Conservation (phyloP, 1,140 invertebrate species). For the Lasaia peninsularis region DNA sequence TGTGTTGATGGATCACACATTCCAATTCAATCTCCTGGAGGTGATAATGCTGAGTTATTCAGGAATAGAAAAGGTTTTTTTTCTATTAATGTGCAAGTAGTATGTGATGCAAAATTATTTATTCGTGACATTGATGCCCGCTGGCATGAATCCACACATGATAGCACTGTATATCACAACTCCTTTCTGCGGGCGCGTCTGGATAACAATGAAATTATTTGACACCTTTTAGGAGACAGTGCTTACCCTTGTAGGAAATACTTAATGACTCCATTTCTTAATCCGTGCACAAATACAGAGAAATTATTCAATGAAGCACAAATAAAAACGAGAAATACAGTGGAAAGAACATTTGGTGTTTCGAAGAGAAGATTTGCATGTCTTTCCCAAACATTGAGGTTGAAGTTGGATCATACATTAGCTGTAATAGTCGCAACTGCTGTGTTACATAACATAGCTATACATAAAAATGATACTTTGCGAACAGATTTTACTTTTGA, state of each 20-base stretch:
- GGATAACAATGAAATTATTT: constrained; percentile 16
- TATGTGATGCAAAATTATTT: constrained; percentile 12
- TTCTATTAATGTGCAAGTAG: constrained; percentile 9
- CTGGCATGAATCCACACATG: constrained; percentile 18
- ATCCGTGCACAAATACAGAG: background rate
- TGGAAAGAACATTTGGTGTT: constrained; percentile 1
- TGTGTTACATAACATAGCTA: background rate
- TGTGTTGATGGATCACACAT: constrained; percentile 14
- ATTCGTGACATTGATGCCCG: constrained; percentile 15
- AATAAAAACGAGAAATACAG: background rate
- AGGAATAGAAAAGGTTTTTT: constrained; percentile 19
- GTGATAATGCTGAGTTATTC: constrained; percentile 10
- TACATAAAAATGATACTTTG: too few species aligned
- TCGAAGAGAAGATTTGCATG: constrained; percentile 8
- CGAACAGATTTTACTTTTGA: too few species aligned
- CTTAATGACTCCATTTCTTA: constrained; percentile 21
- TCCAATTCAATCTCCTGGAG: constrained; percentile 19
- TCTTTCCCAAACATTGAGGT: background rate
- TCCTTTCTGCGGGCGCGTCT: constrained; percentile 19
- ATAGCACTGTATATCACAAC: constrained; percentile 20
- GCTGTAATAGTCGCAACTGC: background rate
- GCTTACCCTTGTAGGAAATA: constrained; percentile 16
- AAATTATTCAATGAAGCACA: background rate
- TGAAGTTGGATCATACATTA: background rate
- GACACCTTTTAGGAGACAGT: constrained; percentile 18